These are phyloP conservation scores for Calephelis perditalis DNA, from an alignment of 2,888 invertebrate genomes.

Conservation along the genomic window DNA sequence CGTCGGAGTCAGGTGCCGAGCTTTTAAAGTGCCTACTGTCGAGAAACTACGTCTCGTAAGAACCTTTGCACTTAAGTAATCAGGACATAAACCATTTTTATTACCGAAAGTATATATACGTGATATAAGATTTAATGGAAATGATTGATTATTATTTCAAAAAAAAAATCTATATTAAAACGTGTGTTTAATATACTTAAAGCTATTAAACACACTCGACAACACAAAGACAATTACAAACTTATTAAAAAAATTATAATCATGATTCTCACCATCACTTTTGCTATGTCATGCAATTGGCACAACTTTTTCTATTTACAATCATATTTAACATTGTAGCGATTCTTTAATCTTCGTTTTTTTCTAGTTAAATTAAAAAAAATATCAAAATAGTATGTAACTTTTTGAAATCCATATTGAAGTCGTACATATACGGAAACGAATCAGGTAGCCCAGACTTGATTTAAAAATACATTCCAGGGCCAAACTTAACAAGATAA, in stretches of 20 bases:
- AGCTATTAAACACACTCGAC: no score
- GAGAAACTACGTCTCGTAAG: slow-evolving; percentile 22
- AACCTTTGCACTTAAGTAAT: slow-evolving; percentile 26
- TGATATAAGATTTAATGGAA: slow-evolving; percentile 8
- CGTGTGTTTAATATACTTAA: neutral
- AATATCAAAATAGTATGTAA: no score
- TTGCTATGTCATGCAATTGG: no score
- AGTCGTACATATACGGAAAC: no score
- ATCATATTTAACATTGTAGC: no score
- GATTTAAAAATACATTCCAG: neutral
- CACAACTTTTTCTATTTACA: no score
- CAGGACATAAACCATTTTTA: slow-evolving; percentile 36
- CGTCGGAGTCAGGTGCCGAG: slow-evolving; percentile 44
- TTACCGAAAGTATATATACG: slow-evolving; percentile 13
- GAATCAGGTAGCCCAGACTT: neutral
- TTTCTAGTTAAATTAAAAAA: no score
- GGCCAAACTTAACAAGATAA: neutral
- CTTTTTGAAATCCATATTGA: no score
- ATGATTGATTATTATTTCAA: neutral
- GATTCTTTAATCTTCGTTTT: no score
- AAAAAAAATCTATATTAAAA: neutral
- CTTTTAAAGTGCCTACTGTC: slow-evolving; percentile 34
- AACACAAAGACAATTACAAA: no score
- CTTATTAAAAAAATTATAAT: no score
- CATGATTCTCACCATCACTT: no score